These are phyloP conservation scores for Leptodactylus fuscus DNA, from an alignment of 2,113 vertebrate genomes.

Conservation along the genomic window DNA sequence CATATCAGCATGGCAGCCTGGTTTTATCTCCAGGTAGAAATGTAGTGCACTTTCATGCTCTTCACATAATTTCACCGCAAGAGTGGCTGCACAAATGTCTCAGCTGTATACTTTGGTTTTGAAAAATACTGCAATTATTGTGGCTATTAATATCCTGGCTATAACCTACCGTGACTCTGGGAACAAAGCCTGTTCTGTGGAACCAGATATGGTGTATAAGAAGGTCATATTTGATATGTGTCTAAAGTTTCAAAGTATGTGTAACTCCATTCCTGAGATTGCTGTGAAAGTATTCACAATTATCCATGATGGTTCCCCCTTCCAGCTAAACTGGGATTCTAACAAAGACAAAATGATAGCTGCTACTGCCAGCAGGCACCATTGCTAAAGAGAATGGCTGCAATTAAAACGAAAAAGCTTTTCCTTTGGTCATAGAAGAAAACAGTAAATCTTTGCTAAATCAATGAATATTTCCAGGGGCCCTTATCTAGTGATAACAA, in stretches of 20 bases:
- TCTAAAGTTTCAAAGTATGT: conserved; percentile 50
- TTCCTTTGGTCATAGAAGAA: conserved; percentile 58
- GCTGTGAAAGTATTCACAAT: conserved; percentile 56
- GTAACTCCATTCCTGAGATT: conserved; percentile 53
- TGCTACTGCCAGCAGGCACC: conserved; percentile 49
- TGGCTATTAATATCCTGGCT: conserved; percentile 55
- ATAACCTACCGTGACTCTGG: conserved; percentile 33
- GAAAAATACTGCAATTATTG: conserved; percentile 49
- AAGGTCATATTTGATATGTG: conserved; percentile 52
- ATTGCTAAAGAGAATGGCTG: conserved; percentile 48
- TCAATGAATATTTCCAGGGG: conserved; percentile 56
- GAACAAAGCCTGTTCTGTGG: conserved; percentile 39
- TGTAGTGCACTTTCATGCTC: conserved; percentile 40
- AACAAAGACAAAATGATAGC: conserved; percentile 59
- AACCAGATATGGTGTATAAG: conserved; percentile 37
- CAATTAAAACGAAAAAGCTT: conserved; percentile 55
- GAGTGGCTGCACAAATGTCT: conserved; percentile 15
- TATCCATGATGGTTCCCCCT: conserved; percentile 50
- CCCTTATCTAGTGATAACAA: conserved; percentile 44
- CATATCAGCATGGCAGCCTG: not conserved
- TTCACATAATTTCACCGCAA: conserved; percentile 35
- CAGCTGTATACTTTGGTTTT: conserved; percentile 46
- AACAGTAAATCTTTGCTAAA: conserved; percentile 59
- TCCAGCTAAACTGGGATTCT: conserved; percentile 57
- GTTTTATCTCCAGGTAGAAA: conserved; percentile 27